Base-by-base conservation (phyloP, 2,113 vertebrate genomes). In the Nothoprocta perdicaria region DNA sequence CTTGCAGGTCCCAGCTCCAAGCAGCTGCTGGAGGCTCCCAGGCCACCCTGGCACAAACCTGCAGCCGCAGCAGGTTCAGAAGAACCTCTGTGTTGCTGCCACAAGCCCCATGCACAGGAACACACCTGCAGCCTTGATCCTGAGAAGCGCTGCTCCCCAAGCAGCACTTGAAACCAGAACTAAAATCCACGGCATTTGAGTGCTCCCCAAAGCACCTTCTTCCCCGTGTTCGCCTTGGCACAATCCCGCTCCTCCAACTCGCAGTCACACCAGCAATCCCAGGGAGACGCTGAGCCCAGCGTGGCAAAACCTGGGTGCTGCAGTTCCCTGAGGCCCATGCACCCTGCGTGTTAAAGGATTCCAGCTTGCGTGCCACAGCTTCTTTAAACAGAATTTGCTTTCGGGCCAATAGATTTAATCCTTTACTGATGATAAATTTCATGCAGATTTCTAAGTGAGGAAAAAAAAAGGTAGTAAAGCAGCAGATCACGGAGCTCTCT, bases 61-160 rank as follows among this genome's bases (percentile, higher is more conserved):
- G 91, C 63, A 80, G 78, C 13, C 73, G 71, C 9, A 7, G 26
- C 55, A 24, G 1, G 57, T n/a, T 66, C 16, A 7, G 62, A 82
- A 38, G n/a, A 58, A 48, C 55, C 86, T 33, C 35, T 5, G 26
- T 35, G 33, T 69, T 67, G 48, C 81, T 67, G 63, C 31, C 57
- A 55, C 1, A 1, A 71, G 63, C 31, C 53, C 45, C 12, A 29
- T 0, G 0, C 9, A 40, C 5, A 11, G 46, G 38, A 71, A 60
- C n/a, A 58, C 18, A 21, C 3, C 57, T 50, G 38, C 61, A 76
- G 26, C 17, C 48, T 67, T 73, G 58, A 33, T n/a, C 40, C 38
- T 18, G 21, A 62, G 45, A 62, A 50, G 8, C 2, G 2, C 6
- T 35, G 15, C 15, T 53, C 72, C 18, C 45, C 45, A 9, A 48